phyloP scores from a whole-genome alignment of 2,113 vertebrate genomes.

The Platysternon megacephalum region DNA sequence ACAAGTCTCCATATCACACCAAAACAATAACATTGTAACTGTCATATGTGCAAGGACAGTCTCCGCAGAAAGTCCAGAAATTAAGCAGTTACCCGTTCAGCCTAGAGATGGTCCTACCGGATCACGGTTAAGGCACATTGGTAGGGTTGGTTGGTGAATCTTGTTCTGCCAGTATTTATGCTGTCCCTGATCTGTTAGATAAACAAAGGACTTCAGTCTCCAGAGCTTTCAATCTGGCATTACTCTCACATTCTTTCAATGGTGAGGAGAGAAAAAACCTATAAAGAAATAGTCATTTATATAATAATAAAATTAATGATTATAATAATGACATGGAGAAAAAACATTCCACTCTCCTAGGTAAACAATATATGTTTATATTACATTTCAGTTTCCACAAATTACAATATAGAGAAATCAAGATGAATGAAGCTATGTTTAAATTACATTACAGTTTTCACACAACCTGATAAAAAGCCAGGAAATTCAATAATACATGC shows the following conservation, averaged over 20 bases:
- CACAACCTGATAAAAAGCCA: slow-evolving; percentile 35
- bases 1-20: not conserved
- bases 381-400: not conserved
- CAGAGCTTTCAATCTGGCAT: not conserved
- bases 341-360: not conserved
- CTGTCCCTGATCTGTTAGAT: not conserved
- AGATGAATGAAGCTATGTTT: slow-evolving; percentile 41
- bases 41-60: not conserved
- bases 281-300: not conserved
- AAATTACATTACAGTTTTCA: slow-evolving; percentile 37
- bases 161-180: not conserved
- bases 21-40: not conserved
- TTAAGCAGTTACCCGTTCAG: not conserved
- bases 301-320: not conserved
- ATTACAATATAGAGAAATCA: not conserved
- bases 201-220: not conserved
- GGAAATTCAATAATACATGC: slow-evolving; percentile 49
- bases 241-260: not conserved
- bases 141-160: not conserved
- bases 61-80: not conserved
- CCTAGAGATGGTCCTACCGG: not conserved
- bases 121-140: not conserved
- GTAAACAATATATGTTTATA: not conserved
- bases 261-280: not conserved
- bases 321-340: not conserved